Conservation (phyloP, 2,113 vertebrate species). For the Mastomys natalensis region DNA sequence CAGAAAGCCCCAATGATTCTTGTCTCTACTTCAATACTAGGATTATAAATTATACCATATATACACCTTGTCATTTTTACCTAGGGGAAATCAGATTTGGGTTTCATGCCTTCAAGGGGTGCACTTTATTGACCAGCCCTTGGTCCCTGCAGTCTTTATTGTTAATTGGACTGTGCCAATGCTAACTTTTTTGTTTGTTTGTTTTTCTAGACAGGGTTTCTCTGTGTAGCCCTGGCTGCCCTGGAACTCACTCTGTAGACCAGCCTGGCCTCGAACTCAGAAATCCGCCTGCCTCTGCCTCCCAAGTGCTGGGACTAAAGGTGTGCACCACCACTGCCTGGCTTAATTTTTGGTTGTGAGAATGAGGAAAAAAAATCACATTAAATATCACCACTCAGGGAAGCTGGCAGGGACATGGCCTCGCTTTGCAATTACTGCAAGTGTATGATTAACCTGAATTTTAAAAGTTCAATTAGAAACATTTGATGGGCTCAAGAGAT, state of each 20-base stretch:
- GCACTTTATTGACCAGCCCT: neutral
- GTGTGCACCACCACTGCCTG: too few relatives aligned
- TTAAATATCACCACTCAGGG: neutral
- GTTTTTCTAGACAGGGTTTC: too few relatives aligned
- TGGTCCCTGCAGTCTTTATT: neutral
- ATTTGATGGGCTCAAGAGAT: too few relatives aligned
- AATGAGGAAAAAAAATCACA: neutral
- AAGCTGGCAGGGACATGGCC: neutral
- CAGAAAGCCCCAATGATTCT: neutral
- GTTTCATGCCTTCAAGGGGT: neutral
- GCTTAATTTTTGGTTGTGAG: constrained; percentile 6
- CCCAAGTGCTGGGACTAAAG: too few relatives aligned
- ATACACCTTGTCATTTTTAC: neutral
- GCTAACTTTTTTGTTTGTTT: neutral
- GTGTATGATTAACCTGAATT: neutral
- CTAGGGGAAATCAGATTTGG: neutral
- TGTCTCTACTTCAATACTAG: neutral
- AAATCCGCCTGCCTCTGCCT: too few relatives aligned
- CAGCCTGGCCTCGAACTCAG: too few relatives aligned
- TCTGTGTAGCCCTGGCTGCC: too few relatives aligned
- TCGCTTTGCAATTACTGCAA: neutral
- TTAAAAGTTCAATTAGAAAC: neutral
- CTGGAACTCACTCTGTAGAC: too few relatives aligned
- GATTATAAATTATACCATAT: neutral
- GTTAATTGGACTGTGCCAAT: neutral